Evolutionary conservation across 2,888 invertebrate species (phyloP).

Genomic region (Tetropium fuscum): DNA sequence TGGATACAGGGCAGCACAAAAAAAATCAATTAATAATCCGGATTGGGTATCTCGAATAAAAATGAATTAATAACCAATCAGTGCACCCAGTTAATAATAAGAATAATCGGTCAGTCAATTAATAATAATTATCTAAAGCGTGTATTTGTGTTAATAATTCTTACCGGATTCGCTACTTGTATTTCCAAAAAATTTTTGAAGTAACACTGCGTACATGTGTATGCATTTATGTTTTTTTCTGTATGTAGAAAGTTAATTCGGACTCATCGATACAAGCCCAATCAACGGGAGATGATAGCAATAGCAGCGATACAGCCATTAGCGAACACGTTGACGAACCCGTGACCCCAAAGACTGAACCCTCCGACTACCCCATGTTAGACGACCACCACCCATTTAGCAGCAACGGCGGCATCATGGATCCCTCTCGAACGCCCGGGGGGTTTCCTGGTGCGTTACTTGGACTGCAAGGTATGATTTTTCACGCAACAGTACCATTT

Average conservation of each 20-base stretch:
- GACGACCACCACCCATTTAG: constrained; percentile 75
- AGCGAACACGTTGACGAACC: constrained; percentile 76
- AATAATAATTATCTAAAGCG: too few species aligned
- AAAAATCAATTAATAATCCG: too few species aligned
- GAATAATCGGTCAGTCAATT: too few species aligned
- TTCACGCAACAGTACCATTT: too few species aligned
- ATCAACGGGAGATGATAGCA: constrained; percentile 85
- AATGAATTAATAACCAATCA: too few species aligned
- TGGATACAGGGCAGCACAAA: not conserved
- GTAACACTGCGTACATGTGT: too few species aligned
- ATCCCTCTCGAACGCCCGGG: constrained; percentile 76
- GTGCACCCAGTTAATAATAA: too few species aligned
- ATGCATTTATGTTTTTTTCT: not conserved
- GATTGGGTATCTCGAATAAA: too few species aligned
- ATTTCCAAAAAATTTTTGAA: too few species aligned
- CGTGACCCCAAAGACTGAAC: constrained; percentile 80
- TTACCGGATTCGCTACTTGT: too few species aligned
- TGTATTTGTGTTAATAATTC: too few species aligned
- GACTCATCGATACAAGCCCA: constrained; percentile 74
- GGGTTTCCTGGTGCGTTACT: constrained; percentile 85
- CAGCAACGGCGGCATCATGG: constrained; percentile 73
- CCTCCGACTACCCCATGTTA: constrained; percentile 74
- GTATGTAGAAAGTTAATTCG: constrained; percentile 61
- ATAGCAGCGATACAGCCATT: constrained; percentile 85
- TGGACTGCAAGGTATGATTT: constrained; percentile 79